Percentiles rank a stretch among this genome's conserved stretches.
phyloP scores from a whole-genome alignment of 2,113 vertebrate species.

The Xyliphius kryptos region DNA sequence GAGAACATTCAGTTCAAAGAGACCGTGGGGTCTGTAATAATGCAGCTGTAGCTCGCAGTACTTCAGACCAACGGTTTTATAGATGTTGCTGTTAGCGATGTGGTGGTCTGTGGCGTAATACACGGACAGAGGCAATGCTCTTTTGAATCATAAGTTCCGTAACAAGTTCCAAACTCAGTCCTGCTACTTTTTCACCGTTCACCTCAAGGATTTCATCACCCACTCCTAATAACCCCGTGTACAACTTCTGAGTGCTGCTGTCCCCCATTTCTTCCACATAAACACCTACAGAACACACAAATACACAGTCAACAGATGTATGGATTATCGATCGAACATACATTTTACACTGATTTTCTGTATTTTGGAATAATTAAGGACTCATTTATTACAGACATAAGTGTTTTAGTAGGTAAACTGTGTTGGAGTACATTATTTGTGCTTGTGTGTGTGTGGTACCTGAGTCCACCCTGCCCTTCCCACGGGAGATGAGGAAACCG shows the following conservation, averaged over 20 bases:
- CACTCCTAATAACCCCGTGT: constrained; percentile 71
- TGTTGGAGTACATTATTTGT: no score
- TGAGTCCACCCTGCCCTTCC: constrained; percentile 67
- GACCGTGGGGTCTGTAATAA: constrained; percentile 40
- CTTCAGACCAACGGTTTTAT: no score
- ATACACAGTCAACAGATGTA: no score
- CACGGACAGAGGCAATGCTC: constrained; percentile 58
- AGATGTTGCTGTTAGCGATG: constrained; percentile 51
- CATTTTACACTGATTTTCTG: no score
- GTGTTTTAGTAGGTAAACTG: no score
- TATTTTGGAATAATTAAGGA: no score
- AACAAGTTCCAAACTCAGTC: constrained; percentile 67
- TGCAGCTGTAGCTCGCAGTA: no score
- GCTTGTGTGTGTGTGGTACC: constrained; percentile 62
- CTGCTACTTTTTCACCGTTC: constrained; percentile 69
- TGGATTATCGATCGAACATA: no score
- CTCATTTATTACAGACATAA: no score
- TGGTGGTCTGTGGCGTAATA: constrained; percentile 60
- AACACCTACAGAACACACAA: constrained; percentile 60
- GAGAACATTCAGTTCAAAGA: no score
- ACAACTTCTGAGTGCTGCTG: constrained; percentile 70
- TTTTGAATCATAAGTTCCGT: constrained; percentile 58
- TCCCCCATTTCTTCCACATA: constrained; percentile 81
- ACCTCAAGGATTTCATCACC: constrained; percentile 89
- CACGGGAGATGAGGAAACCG: constrained; percentile 74